Evolutionary conservation across 2,113 vertebrate species (phyloP).

Genomic region (Paramormyrops kingsleyae): DNA sequence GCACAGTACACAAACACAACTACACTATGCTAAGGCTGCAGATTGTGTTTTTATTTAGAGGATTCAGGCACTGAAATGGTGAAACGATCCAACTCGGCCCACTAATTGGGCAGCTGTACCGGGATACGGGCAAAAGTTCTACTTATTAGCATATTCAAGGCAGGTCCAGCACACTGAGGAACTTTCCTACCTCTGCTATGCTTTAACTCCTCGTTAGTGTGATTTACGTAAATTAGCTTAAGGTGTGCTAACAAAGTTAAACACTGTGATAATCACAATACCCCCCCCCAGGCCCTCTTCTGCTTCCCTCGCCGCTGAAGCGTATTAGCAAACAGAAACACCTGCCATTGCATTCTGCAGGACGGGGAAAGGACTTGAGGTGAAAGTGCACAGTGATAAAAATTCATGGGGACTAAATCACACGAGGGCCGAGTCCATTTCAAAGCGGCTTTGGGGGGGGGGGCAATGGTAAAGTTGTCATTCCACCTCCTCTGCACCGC

Average conservation of each 20-base stretch:
- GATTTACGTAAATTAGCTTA: neutral
- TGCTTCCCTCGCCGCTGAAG: neutral
- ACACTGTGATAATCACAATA: neutral
- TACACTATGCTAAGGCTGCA: neutral
- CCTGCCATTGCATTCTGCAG: neutral
- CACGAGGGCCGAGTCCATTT: neutral
- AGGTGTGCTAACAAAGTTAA: neutral
- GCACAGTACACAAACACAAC: conserved; percentile 12
- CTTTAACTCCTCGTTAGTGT: neutral
- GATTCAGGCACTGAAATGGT: neutral
- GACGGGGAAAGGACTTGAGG: neutral
- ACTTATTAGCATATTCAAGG: neutral
- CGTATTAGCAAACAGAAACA: neutral
- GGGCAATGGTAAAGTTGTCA: neutral
- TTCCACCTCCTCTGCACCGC: neutral
- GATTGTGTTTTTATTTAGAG: neutral
- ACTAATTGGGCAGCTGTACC: neutral
- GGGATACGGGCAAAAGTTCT: neutral
- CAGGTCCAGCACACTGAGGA: neutral
- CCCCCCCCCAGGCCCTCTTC: neutral
- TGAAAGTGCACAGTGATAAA: conserved; percentile 1
- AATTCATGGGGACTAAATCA: conserved; percentile 19
- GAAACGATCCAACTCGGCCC: neutral
- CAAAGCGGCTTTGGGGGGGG: neutral
- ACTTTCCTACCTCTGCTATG: neutral